Conservation (phyloP, 2,113 vertebrate species). For the Pipra filicauda region DNA sequence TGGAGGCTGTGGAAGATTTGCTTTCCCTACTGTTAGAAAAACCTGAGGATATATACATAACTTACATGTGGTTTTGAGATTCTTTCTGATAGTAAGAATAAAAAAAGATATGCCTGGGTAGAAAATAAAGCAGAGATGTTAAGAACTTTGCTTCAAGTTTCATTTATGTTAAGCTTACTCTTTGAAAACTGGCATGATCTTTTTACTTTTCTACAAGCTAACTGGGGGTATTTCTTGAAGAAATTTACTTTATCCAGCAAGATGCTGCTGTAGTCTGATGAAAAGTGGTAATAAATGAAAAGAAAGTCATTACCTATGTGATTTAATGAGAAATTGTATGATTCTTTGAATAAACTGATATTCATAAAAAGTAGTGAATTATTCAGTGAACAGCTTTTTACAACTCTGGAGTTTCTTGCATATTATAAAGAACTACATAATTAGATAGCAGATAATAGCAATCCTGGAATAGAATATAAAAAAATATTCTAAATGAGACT, state of each 20-base stretch:
- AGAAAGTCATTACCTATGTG: not conserved
- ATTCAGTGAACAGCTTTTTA: not conserved
- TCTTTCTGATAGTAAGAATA: not conserved
- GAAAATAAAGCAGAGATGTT: not conserved
- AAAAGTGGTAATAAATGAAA: not conserved
- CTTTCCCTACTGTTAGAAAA: not conserved
- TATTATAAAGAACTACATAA: not conserved
- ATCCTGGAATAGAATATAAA: not conserved
- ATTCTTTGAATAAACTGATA: not conserved
- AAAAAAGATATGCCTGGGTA: not conserved
- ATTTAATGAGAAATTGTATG: not conserved
- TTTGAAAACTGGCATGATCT: not conserved
- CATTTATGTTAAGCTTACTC: rapidly evolving
- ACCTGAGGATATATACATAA: not conserved
- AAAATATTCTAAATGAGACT: not conserved
- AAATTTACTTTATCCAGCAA: not conserved
- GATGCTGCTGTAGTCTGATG: not conserved
- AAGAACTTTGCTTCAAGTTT: not conserved
- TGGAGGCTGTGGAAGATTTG: not conserved
- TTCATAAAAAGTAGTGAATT: not conserved
- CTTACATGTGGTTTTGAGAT: not conserved
- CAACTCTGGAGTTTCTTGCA: not conserved
- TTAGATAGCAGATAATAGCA: not conserved
- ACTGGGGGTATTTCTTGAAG: not conserved
- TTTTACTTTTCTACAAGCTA: not conserved